These are phyloP conservation scores for Labia minor DNA, from an alignment of 2,888 invertebrate species.

Conservation along the genomic window DNA sequence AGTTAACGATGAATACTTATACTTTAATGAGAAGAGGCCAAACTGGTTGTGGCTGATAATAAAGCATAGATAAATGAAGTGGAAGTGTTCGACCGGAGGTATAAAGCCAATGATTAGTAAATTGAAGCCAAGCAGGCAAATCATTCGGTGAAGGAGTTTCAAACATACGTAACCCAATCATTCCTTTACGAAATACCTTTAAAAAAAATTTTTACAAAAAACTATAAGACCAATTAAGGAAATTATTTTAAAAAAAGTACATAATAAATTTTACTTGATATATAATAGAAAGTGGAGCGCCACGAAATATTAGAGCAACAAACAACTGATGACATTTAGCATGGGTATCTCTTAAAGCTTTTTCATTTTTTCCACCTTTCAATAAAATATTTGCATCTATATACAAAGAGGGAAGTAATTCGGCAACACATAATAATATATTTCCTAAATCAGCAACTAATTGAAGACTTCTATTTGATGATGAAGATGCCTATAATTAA, in stretches of 20 bases:
- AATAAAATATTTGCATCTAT: conserved; percentile 41
- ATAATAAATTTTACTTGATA: conserved; percentile 54
- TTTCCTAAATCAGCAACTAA: conserved; percentile 66
- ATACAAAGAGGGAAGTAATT: conserved; percentile 59
- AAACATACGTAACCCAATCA: conserved; percentile 45
- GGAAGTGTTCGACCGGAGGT: conserved; percentile 50
- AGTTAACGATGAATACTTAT: conserved; percentile 23
- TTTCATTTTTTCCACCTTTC: conserved; percentile 30
- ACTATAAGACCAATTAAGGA: neutral
- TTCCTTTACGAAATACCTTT: conserved; percentile 45
- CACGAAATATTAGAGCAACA: conserved; percentile 60
- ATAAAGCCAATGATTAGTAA: conserved; percentile 42
- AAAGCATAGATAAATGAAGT: conserved; percentile 56
- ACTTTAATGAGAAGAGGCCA: conserved; percentile 68
- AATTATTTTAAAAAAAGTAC: no score
- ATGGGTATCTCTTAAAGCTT: conserved; percentile 69
- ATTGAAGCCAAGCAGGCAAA: conserved; percentile 58
- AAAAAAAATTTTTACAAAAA: conserved; percentile 23
- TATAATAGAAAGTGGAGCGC: conserved; percentile 60
- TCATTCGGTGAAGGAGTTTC: conserved; percentile 39
- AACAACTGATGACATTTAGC: conserved; percentile 71
- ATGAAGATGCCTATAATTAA: conserved; percentile 52
- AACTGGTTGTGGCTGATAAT: conserved; percentile 67
- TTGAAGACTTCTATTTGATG: conserved; percentile 44
- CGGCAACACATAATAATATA: conserved; percentile 61